phyloP scores from a whole-genome alignment of 2,888 invertebrate species.

The Lysandra bellargus region DNA sequence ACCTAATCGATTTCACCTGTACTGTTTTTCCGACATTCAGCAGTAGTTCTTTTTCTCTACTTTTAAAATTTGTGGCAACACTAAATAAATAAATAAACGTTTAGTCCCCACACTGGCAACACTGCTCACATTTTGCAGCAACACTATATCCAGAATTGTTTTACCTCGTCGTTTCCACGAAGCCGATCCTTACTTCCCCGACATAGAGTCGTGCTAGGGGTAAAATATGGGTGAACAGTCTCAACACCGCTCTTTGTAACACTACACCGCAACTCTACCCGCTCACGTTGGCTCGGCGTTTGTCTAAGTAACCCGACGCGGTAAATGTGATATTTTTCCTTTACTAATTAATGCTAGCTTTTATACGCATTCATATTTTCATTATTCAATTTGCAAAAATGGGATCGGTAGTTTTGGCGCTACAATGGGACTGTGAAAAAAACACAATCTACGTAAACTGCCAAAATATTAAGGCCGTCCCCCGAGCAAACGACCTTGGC shows the following conservation, averaged over 20 bases:
- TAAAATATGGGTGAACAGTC: conserved; percentile 46
- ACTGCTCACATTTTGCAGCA: conserved; percentile 47
- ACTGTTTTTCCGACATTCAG: too few species aligned
- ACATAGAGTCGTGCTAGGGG: neutral
- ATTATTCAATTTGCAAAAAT: too few species aligned
- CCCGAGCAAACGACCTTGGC: too few species aligned
- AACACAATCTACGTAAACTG: too few species aligned
- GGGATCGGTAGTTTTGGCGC: too few species aligned
- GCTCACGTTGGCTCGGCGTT: neutral
- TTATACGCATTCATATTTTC: neutral
- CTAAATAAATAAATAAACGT: too few species aligned
- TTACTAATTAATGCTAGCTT: conserved; percentile 1
- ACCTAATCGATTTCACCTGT: too few species aligned
- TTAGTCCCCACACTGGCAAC: neutral
- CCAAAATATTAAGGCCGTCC: too few species aligned
- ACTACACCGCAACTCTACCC: neutral
- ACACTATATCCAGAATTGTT: conserved; percentile 36
- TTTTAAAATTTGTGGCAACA: neutral
- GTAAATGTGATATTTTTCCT: conserved; percentile 4
- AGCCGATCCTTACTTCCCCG: neutral
- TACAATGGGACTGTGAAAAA: too few species aligned
- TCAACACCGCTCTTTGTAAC: conserved; percentile 33
- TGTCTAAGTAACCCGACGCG: conserved; percentile 17
- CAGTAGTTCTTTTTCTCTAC: too few species aligned
- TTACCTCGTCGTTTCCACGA: neutral